A percentile compares a stretch with the other conserved stretches of the same genome.
Evolutionary conservation across 2,113 vertebrate genomes (phyloP).

Genomic region (Elgaria multicarinata): DNA sequence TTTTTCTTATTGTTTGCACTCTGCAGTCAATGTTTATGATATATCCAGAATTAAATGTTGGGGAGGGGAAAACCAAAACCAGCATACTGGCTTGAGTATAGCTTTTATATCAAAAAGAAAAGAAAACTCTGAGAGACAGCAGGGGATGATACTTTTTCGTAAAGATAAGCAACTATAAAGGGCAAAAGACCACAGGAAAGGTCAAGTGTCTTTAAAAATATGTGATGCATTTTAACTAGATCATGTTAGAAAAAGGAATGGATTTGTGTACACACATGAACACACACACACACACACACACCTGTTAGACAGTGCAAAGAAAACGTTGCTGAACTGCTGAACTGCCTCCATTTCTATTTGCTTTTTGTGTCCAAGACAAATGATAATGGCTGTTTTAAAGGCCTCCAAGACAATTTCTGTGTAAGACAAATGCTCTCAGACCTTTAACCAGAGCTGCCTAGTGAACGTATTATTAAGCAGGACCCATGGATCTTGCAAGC

Average conservation of each 20-base stretch:
- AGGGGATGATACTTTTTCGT: background rate
- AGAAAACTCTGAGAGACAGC: constrained; percentile 11
- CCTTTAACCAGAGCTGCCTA: constrained; percentile 27
- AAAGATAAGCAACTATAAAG: constrained; percentile 28
- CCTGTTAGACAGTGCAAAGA: background rate
- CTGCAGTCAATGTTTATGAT: background rate
- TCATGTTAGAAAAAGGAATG: constrained; percentile 6
- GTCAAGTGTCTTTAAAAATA: background rate
- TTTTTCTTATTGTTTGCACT: background rate
- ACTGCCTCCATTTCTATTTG: background rate
- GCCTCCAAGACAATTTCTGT: constrained; percentile 18
- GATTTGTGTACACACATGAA: background rate
- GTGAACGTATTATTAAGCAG: constrained; percentile 25
- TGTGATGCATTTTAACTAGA: constrained; percentile 21
- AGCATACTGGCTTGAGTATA: background rate
- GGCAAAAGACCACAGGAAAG: background rate
- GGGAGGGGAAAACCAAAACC: background rate
- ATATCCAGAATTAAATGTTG: background rate
- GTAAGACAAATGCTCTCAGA: constrained; percentile 31
- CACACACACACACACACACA: background rate
- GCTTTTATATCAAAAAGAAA: constrained; percentile 8
- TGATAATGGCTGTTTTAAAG: constrained; percentile 31
- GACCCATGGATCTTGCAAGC: constrained; percentile 21
- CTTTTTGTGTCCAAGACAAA: constrained; percentile 26
- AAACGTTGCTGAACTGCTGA: background rate